Evolutionary conservation across 2,113 vertebrate species (phyloP).

Genomic region (Podocnemis expansa): DNA sequence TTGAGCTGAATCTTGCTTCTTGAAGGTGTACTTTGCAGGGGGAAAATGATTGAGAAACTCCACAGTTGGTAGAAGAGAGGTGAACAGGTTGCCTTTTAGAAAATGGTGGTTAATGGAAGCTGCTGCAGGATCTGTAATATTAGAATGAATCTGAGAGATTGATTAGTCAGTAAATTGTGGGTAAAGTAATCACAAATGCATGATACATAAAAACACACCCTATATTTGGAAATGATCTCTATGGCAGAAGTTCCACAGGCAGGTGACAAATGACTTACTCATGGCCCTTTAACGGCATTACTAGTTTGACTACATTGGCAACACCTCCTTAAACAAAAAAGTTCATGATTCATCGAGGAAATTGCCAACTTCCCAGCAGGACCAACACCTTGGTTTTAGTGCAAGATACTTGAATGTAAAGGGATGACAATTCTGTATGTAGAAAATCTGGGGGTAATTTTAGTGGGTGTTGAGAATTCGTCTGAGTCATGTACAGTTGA

Average conservation of each 20-base stretch:
- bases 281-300: not conserved
- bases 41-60: not conserved
- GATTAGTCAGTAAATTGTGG: not conserved
- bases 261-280: not conserved
- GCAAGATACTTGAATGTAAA: not conserved
- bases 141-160: not conserved
- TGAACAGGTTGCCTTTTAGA: not conserved
- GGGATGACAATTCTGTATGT: not conserved
- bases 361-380: not conserved
- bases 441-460: not conserved
- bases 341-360: not conserved
- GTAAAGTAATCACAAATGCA: not conserved
- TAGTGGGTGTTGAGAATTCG: not conserved
- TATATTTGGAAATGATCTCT: not conserved
- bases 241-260: not conserved
- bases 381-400: not conserved
- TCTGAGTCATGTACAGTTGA: not conserved
- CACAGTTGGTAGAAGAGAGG: not conserved
- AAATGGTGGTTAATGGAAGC: not conserved
- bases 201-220: not conserved
- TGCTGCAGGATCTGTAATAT: not conserved
- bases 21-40: not conserved
- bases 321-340: not conserved
- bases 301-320: not conserved
- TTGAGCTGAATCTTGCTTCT: not conserved